A percentile compares a stretch with the other conserved stretches of the same genome.
Evolutionary conservation across 2,888 invertebrate species (phyloP).

Genomic region (Sinodicranocentrus sp.): DNA sequence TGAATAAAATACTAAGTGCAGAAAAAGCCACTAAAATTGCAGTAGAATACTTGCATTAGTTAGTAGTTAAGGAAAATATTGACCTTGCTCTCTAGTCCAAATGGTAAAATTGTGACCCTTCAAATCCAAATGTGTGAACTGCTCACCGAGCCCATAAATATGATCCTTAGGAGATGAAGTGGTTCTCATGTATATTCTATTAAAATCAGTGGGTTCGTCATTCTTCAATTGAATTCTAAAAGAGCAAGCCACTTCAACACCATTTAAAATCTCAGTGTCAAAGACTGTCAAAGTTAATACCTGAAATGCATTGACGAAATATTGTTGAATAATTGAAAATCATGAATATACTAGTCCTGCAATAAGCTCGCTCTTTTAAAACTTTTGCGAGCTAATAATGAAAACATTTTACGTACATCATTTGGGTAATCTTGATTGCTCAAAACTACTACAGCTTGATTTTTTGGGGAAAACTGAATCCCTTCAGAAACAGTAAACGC

Average conservation of each 20-base stretch:
- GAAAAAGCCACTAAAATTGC: no score
- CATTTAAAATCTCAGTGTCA: conserved; percentile 43
- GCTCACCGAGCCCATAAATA: conserved; percentile 76
- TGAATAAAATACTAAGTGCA: no score
- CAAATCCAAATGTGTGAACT: conserved; percentile 75
- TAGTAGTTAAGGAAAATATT: neutral
- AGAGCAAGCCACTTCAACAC: conserved; percentile 32
- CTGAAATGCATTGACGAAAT: neutral
- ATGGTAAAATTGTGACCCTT: conserved; percentile 75
- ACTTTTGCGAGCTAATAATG: no score
- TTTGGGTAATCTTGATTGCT: neutral
- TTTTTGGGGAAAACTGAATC: neutral
- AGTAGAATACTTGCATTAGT: no score
- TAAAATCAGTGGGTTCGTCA: conserved; percentile 12
- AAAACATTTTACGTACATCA: neutral
- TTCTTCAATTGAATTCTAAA: conserved; percentile 25
- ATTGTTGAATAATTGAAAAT: conserved; percentile 8
- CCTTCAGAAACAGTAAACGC: neutral
- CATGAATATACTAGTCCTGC: no score
- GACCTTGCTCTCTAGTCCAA: conserved; percentile 77
- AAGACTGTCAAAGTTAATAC: neutral
- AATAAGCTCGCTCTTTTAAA: no score
- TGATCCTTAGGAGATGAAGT: conserved; percentile 61
- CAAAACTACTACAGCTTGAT: neutral
- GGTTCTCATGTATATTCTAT: conserved; percentile 54